Evolutionary conservation across 2,797 vertebrate genomes (phyloP).

Genomic region (Eupleurogrammus muticus): DNA sequence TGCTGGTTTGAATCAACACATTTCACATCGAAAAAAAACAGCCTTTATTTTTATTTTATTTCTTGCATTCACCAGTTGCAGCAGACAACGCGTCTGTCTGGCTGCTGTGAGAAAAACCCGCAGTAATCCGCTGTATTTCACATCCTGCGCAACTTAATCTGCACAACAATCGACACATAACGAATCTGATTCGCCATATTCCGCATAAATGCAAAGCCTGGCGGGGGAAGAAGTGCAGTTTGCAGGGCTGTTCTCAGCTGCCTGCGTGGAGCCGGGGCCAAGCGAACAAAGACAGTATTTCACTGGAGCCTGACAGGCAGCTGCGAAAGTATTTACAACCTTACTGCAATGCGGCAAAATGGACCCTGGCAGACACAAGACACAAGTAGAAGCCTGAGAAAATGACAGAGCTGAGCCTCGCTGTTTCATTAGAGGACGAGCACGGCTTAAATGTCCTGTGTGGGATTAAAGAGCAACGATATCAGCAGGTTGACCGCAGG

Average conservation of each 20-base stretch:
- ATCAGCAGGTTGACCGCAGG: conserved; percentile 19
- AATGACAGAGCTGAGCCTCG: background rate
- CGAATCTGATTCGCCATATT: conserved; percentile 16
- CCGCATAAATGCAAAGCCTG: conserved; percentile 26
- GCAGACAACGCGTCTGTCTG: background rate
- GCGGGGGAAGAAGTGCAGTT: conserved; percentile 52
- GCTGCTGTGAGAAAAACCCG: background rate
- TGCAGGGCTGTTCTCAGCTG: conserved; percentile 82
- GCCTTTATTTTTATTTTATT: too few species aligned
- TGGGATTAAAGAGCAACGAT: background rate
- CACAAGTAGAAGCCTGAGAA: conserved; percentile 62
- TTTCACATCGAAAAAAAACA: background rate
- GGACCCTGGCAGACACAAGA: conserved; percentile 72
- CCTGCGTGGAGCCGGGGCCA: conserved; percentile 80
- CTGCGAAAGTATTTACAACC: conserved; percentile 99
- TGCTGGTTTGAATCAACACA: background rate
- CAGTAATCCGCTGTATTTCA: background rate
- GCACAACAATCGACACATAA: background rate
- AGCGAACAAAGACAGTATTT: conserved; percentile 99
- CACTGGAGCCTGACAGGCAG: conserved; percentile 96
- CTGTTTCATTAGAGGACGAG: background rate
- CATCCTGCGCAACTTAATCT: background rate
- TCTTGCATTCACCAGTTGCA: too few species aligned
- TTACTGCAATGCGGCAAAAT: conserved; percentile 96
- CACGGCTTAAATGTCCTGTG: background rate